phyloP scores from a whole-genome alignment of 1,140 invertebrate species.

The Stenopsyche tienmushanensis region DNA sequence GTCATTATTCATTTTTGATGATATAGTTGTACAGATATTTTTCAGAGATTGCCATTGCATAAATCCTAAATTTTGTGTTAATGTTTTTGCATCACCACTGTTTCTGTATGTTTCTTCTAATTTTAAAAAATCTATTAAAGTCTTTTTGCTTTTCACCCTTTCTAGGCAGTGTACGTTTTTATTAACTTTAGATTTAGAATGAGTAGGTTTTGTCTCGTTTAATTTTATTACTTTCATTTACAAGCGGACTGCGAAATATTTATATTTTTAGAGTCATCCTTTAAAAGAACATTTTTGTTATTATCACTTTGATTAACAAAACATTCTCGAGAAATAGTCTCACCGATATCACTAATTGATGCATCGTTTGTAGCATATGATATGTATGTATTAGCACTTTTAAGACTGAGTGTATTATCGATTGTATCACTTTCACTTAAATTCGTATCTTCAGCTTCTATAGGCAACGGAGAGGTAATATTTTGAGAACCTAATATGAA shows the following conservation, averaged over 20 bases:
- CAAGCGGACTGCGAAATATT: no score
- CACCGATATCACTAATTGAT: conserved; percentile 3
- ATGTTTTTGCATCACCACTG: conserved; percentile 43
- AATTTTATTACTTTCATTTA: no score
- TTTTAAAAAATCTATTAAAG: conserved; percentile 46
- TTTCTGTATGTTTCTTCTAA: conserved; percentile 50
- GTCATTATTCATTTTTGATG: conserved; percentile 26
- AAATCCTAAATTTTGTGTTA: conserved; percentile 51
- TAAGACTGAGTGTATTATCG: no score
- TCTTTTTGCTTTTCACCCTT: conserved; percentile 31
- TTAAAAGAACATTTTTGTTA: no score
- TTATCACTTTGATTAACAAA: background rate
- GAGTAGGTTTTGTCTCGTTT: no score
- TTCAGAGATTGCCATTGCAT: conserved; percentile 49
- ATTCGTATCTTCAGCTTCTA: no score
- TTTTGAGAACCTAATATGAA: no score
- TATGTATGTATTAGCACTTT: background rate
- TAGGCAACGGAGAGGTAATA: no score
- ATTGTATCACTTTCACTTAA: background rate
- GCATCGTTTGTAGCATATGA: background rate
- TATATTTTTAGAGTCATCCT: no score
- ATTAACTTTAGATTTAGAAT: conserved; percentile 31
- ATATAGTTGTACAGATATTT: conserved; percentile 13
- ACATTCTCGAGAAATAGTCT: conserved; percentile 6
- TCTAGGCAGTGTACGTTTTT: conserved; percentile 11